These are phyloP conservation scores for Pseudococcus viburni DNA, from an alignment of 2,888 invertebrate genomes.

Conservation along the genomic window DNA sequence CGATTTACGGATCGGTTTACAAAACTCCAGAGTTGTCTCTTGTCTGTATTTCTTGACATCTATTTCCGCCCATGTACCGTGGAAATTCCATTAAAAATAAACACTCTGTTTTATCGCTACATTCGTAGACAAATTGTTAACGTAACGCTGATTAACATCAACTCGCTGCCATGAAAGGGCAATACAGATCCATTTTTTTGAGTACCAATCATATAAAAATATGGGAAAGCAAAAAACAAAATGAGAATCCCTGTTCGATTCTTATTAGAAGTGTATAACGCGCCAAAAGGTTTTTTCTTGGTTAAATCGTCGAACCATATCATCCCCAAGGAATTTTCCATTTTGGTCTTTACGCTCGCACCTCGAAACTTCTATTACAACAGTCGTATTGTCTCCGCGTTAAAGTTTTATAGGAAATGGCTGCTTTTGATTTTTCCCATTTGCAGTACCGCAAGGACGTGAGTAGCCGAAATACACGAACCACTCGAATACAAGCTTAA, in stretches of 20 bases:
- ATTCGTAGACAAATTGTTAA: background rate
- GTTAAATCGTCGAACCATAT: conserved; percentile 41
- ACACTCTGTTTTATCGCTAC: background rate
- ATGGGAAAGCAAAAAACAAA: background rate
- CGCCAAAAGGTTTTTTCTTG: conserved; percentile 25
- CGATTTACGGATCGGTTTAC: background rate
- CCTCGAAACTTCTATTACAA: conserved; percentile 51
- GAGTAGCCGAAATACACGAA: conserved; percentile 12
- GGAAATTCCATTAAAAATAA: background rate
- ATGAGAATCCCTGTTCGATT: conserved; percentile 9
- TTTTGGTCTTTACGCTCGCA: conserved; percentile 46
- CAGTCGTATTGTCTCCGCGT: conserved; percentile 33
- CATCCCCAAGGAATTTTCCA: conserved; percentile 53
- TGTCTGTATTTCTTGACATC: background rate
- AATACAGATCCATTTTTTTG: background rate
- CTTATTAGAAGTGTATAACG: conserved; percentile 23
- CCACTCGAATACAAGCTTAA: background rate
- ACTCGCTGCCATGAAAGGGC: background rate
- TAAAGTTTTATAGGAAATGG: conserved; percentile 42
- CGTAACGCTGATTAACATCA: background rate
- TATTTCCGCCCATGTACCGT: background rate
- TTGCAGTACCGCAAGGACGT: background rate
- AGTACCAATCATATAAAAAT: background rate
- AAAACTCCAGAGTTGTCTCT: background rate
- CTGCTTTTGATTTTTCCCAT: conserved; percentile 37